These are phyloP conservation scores for Ladona fulva DNA, from an alignment of 1,140 invertebrate species.

Conservation along the genomic window DNA sequence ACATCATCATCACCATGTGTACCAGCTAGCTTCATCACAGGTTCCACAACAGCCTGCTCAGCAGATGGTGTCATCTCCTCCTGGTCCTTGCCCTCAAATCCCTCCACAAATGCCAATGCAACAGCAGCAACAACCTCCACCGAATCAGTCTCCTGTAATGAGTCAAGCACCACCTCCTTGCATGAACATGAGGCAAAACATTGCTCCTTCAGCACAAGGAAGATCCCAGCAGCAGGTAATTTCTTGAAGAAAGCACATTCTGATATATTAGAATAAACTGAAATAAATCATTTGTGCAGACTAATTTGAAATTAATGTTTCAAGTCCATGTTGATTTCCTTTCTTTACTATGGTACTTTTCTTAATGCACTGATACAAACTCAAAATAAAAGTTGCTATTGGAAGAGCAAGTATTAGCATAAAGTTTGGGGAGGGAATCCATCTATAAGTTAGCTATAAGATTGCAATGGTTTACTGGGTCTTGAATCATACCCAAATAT, in stretches of 20 bases:
- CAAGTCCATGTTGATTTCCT: no score
- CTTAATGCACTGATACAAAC: no score
- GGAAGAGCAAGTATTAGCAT: no score
- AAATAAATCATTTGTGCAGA: no score
- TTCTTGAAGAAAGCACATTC: background rate
- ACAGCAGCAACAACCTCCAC: conserved; percentile 32
- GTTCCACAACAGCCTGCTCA: conserved; percentile 11
- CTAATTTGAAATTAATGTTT: no score
- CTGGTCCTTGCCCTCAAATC: conserved; percentile 41
- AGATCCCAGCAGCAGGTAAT: background rate
- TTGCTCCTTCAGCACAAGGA: conserved; percentile 38
- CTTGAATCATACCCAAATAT: no score
- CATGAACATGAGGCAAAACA: conserved; percentile 31
- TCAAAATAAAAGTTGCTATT: no score
- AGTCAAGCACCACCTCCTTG: conserved; percentile 43
- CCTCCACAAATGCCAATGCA: conserved; percentile 37
- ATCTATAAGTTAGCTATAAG: no score
- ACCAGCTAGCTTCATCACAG: background rate
- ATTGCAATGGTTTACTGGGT: no score
- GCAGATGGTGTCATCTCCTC: conserved; percentile 29
- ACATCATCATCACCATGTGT: conserved; percentile 19
- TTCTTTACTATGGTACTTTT: no score
- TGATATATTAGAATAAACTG: no score
- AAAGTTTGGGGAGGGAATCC: no score
- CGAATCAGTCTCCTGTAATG: conserved; percentile 25